These are phyloP conservation scores for Hemitrygon akajei DNA, from an alignment of 2,797 vertebrate species.

Conservation along the genomic window DNA sequence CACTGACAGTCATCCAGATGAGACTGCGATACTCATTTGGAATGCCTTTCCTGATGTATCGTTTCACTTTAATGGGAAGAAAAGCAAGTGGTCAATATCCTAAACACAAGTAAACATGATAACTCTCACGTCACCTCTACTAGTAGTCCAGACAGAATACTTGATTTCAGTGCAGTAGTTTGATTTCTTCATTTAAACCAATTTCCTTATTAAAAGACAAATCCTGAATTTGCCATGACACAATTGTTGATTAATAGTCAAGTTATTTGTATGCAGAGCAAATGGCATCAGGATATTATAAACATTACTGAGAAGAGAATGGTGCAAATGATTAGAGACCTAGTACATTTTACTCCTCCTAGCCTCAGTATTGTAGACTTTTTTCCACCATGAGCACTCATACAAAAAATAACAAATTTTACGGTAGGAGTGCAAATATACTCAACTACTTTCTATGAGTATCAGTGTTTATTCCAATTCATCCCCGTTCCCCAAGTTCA, in stretches of 20 bases:
- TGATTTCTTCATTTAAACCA: too few species aligned
- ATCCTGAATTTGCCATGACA: background rate
- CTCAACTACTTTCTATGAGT: background rate
- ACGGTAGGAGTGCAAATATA: background rate
- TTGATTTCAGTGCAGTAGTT: background rate
- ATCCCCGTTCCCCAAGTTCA: too few species aligned
- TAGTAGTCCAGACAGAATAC: background rate
- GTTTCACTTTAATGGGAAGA: slow-evolving; percentile 71
- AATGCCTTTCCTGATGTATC: slow-evolving; percentile 87
- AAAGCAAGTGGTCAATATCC: slow-evolving; percentile 23
- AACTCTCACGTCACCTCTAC: slow-evolving; percentile 38
- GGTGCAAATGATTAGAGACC: background rate
- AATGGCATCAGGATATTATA: background rate
- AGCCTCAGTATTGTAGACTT: too few species aligned
- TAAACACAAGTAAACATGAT: slow-evolving; percentile 42
- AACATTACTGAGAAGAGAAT: background rate
- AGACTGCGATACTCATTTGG: slow-evolving; percentile 75
- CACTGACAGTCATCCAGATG: slow-evolving; percentile 87
- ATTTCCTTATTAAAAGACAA: background rate
- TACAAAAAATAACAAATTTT: background rate
- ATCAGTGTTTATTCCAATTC: too few species aligned
- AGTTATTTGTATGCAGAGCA: background rate
- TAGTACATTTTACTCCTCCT: too few species aligned
- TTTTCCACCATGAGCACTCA: background rate
- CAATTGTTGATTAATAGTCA: background rate